A percentile compares a stretch with the other conserved stretches of the same genome.
These are phyloP conservation scores for Antheraea pernyi DNA, from an alignment of 1,140 invertebrate species.

Conservation along the genomic window DNA sequence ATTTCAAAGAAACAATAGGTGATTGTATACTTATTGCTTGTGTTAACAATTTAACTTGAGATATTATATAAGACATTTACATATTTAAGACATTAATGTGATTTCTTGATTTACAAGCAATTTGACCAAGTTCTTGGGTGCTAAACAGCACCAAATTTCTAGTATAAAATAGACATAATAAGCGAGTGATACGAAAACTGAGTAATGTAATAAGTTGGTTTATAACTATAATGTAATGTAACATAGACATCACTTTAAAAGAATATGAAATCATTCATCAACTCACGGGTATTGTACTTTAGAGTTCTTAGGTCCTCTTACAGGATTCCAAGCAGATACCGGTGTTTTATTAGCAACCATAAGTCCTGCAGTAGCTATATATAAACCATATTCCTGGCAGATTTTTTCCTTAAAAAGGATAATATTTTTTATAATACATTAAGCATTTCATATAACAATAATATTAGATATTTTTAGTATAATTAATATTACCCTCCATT, in stretches of 20 bases:
- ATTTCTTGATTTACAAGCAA: too few species aligned
- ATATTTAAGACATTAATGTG: too few species aligned
- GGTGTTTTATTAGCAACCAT: slow-evolving; percentile 86
- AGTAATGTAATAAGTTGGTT: too few species aligned
- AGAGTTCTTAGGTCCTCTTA: slow-evolving; percentile 79
- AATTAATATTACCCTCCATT: slow-evolving; percentile 81
- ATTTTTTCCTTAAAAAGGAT: slow-evolving; percentile 67
- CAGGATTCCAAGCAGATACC: slow-evolving; percentile 85
- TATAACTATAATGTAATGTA: background rate
- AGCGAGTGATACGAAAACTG: too few species aligned
- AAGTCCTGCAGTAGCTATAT: slow-evolving; percentile 82
- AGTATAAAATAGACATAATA: too few species aligned
- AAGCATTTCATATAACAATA: too few species aligned
- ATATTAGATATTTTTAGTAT: background rate
- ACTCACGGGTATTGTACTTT: slow-evolving; percentile 73
- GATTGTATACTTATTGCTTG: too few species aligned
- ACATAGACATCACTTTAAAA: background rate
- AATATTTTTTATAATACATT: background rate
- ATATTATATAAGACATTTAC: too few species aligned
- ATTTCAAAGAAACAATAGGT: too few species aligned
- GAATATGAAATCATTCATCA: slow-evolving; percentile 1
- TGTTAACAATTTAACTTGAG: too few species aligned
- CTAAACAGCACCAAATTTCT: too few species aligned
- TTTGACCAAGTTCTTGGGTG: too few species aligned
- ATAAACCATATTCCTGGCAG: slow-evolving; percentile 77